A percentile compares a stretch with the other conserved stretches of the same genome.
Evolutionary conservation across 1,140 invertebrate species (phyloP).

Genomic region (Anastrepha ludens): DNA sequence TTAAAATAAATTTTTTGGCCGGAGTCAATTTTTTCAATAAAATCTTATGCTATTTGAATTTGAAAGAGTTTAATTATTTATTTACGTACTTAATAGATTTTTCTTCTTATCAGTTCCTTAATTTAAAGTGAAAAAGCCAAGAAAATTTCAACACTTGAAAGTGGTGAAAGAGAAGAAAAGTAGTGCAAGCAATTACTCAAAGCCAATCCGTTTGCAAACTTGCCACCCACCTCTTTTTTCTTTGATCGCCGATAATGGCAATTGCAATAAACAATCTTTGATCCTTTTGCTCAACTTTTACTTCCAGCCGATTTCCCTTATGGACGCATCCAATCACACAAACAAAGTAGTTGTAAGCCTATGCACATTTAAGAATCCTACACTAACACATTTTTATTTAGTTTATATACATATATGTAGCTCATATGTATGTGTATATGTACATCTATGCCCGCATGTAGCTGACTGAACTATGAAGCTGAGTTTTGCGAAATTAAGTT

Average conservation of each 20-base stretch:
- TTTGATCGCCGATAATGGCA: conserved; percentile 14
- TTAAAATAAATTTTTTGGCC: too few relatives aligned
- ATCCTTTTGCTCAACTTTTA: conserved; percentile 29
- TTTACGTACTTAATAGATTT: too few relatives aligned
- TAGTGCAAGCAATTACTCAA: background rate
- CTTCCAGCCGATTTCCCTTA: conserved; percentile 28
- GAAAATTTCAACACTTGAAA: background rate
- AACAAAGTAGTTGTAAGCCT: background rate
- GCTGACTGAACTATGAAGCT: background rate
- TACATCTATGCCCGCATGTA: background rate
- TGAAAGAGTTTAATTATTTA: too few relatives aligned
- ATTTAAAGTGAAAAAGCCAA: too few relatives aligned
- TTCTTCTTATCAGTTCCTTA: too few relatives aligned
- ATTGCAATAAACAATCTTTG: conserved; percentile 30
- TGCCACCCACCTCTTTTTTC: background rate
- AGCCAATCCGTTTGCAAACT: background rate
- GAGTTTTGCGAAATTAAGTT: background rate
- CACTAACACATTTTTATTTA: background rate
- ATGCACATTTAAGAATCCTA: background rate
- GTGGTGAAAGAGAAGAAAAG: background rate
- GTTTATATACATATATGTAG: background rate
- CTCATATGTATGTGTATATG: background rate
- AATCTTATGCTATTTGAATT: too few relatives aligned
- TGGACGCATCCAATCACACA: background rate
- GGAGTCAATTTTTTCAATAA: too few relatives aligned